phyloP scores from a whole-genome alignment of 2,888 invertebrate species.

The Protodeltote pygarga region DNA sequence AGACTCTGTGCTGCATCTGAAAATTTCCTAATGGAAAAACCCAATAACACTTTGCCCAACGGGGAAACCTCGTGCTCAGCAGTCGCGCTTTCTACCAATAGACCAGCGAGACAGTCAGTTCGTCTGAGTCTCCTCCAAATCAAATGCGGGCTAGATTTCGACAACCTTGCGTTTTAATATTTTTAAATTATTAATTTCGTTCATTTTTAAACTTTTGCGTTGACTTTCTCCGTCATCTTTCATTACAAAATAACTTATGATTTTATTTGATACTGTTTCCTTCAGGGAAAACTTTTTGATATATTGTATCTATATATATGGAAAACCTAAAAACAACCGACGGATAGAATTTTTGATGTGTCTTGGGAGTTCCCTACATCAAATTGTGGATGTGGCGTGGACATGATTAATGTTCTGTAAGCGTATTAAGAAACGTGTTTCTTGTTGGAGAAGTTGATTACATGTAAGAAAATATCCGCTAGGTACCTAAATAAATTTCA shows the following conservation, averaged over 20 bases:
- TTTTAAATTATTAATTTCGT: too few species aligned
- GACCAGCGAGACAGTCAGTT: too few species aligned
- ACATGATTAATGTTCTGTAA: constrained; percentile 41
- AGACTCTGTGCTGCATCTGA: too few species aligned
- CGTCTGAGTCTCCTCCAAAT: too few species aligned
- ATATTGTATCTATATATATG: constrained; percentile 13
- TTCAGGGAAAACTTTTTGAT: constrained; percentile 11
- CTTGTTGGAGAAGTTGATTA: constrained; percentile 28
- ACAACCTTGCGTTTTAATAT: too few species aligned
- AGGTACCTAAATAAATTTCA: too few species aligned
- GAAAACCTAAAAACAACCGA: constrained; percentile 27
- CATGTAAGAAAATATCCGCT: constrained; percentile 1
- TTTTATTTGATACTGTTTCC: constrained; percentile 9
- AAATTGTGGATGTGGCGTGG: constrained; percentile 32
- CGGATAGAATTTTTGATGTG: constrained; percentile 46
- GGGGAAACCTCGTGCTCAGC: too few species aligned
- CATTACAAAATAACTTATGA: background rate
- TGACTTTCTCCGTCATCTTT: background rate
- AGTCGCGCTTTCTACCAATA: too few species aligned
- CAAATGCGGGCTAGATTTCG: too few species aligned
- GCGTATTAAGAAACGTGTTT: constrained; percentile 33
- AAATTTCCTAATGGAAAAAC: too few species aligned
- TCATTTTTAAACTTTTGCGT: too few species aligned
- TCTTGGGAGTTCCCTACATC: constrained; percentile 43
- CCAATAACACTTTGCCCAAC: too few species aligned